Base-by-base conservation (phyloP, 2,113 vertebrate genomes). In the Pardalotus punctatus region DNA sequence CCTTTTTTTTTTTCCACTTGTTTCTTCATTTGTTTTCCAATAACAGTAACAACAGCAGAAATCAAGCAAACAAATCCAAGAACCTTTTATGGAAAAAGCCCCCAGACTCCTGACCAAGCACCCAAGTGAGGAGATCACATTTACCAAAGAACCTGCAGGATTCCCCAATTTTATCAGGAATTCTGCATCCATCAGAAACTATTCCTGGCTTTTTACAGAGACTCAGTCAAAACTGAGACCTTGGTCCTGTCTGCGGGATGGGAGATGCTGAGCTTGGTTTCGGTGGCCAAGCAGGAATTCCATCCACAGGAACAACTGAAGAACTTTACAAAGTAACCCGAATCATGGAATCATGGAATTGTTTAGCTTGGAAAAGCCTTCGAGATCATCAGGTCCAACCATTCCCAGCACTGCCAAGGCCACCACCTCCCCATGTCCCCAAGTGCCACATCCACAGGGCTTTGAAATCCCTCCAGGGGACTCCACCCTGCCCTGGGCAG, bases 1-100 rank as follows among this genome's bases (percentile, higher is more conserved):
- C 12, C 12, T n/a, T 5, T 18, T n/a, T n/a, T 5, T 22, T 2
- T 19, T 12, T 23, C n/a, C 7, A 23, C 23, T 16, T 35, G 0
- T 13, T 64, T 20, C 1, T 6, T 48, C 48, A 3, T 11, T 54
- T 16, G 2, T 21, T 79, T 71, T 31, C 29, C 16, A 35, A 40
- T 35, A 62, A 7, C 14, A 80, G 5, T 8, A 50, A 22, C 50
- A 38, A 19, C 24, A 81, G 11, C 9, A 71, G 7, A 54, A 88
- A 58, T 62, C 11, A 81, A 62, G 27, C 10, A 51, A 77, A 56
- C 3, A 56, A 50, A 85, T 40, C 17, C 67, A 48, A 71, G 7
- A 76, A 80, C 9, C 6, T 47, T 24, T 14, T 24, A 8, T 1
- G 10, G 13, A 54, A 89, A 65, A 83, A 70, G 0, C 23, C n/a